A percentile compares a stretch with the other conserved stretches of the same genome.
Conservation (phyloP, 1,140 invertebrate genomes). For the Drosophila littoralis region DNA sequence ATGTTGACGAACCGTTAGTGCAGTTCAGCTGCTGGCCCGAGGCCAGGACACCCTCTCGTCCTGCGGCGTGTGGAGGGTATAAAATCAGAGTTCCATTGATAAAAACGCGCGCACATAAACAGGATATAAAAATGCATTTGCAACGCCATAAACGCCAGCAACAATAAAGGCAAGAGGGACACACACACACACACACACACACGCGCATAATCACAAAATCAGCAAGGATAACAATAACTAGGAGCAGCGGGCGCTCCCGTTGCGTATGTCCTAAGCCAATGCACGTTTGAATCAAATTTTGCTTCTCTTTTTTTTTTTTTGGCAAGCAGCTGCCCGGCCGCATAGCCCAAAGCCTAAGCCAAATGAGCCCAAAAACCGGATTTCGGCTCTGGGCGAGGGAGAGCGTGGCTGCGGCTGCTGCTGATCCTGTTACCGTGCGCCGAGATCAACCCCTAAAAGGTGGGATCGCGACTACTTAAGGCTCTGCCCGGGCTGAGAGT, state of each 20-base stretch:
- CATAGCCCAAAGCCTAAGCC: constrained; percentile 50
- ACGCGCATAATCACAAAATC: constrained; percentile 66
- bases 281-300: constrained; percentile 61
- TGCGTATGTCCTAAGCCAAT: constrained; percentile 57
- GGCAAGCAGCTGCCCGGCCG: constrained; percentile 63
- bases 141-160: constrained; percentile 57
- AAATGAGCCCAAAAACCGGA: constrained; percentile 62
- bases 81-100: constrained; percentile 65
- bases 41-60: no score
- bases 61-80: constrained; percentile 4
- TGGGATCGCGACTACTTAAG: constrained; percentile 73
- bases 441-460: constrained; percentile 65
- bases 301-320: constrained; percentile 7
- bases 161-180: constrained; percentile 53
- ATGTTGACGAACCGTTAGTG: constrained; percentile 22
- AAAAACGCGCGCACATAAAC: constrained; percentile 70
- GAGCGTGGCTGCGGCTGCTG: constrained; percentile 20
- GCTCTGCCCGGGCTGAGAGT: constrained; percentile 55
- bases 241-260: constrained; percentile 55
- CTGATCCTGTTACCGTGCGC: constrained; percentile 53
- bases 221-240: constrained; percentile 77
- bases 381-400: constrained; percentile 54
- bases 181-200: constrained; percentile 32
- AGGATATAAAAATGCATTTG: constrained; percentile 82
- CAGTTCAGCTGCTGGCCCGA: constrained; percentile 26